phyloP scores from a whole-genome alignment of 2,113 vertebrate genomes.

The Seriola aureovittata region DNA sequence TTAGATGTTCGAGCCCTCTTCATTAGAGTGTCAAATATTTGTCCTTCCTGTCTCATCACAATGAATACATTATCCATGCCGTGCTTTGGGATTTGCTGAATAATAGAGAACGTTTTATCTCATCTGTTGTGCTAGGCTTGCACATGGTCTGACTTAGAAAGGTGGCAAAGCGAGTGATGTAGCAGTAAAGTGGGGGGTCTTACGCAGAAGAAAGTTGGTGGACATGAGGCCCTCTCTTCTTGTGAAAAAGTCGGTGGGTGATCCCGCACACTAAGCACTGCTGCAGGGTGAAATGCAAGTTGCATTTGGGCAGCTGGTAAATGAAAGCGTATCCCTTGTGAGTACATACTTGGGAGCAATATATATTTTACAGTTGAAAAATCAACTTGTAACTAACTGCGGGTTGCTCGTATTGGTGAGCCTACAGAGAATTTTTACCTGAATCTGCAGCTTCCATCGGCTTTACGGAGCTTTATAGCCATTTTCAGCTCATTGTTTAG shows the following conservation, averaged over 20 bases:
- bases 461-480: no score
- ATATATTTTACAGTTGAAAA: neutral
- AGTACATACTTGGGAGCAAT: neutral
- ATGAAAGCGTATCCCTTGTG: neutral
- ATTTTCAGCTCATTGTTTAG: no score
- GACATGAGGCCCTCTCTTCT: conserved; percentile 30
- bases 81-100: conserved; percentile 44
- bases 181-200: conserved; percentile 37
- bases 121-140: conserved; percentile 52
- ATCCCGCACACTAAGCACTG: neutral
- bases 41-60: conserved; percentile 54
- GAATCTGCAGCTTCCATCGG: no score
- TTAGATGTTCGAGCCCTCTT: conserved; percentile 36
- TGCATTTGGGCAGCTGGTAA: neutral
- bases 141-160: conserved; percentile 47
- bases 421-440: no score
- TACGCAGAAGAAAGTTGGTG: neutral
- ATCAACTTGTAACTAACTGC: no score
- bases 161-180: conserved; percentile 39
- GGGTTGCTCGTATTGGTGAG: no score
- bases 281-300: neutral
- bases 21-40: conserved; percentile 64
- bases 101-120: conserved; percentile 50
- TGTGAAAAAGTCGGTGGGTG: conserved; percentile 14
- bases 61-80: conserved; percentile 49